These are phyloP conservation scores for Ameiurus melas DNA, from an alignment of 2,113 vertebrate species.

Conservation along the genomic window DNA sequence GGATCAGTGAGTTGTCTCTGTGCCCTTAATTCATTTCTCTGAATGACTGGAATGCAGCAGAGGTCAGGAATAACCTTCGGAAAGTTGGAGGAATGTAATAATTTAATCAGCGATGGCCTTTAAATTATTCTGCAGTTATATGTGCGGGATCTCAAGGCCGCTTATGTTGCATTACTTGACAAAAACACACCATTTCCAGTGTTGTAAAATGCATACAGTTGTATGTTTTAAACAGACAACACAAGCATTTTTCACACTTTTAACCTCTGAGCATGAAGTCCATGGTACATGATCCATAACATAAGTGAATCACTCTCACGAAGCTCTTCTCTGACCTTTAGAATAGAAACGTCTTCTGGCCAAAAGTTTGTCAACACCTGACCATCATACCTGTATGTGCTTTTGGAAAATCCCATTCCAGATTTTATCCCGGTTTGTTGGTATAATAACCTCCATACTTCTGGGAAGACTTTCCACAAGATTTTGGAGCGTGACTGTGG, in stretches of 20 bases:
- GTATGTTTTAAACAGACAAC: conserved; percentile 4
- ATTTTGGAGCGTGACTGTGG: not conserved
- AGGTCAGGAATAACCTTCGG: conserved; percentile 28
- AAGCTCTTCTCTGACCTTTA: not conserved
- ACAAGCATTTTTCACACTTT: not conserved
- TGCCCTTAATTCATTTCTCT: conserved; percentile 27
- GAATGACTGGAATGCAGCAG: conserved; percentile 22
- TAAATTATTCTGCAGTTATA: conserved; percentile 25
- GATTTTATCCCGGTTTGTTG: not conserved
- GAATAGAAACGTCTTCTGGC: not conserved
- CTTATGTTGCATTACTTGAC: not conserved
- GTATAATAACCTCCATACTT: not conserved
- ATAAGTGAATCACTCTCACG: not conserved
- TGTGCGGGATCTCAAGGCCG: not conserved
- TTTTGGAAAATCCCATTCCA: not conserved
- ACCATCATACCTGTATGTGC: not conserved
- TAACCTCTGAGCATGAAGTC: not conserved
- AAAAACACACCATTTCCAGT: conserved; percentile 22
- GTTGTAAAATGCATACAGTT: not conserved
- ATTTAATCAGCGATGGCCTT: conserved; percentile 31
- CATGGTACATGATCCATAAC: not conserved
- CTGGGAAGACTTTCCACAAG: not conserved
- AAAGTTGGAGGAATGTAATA: conserved; percentile 34
- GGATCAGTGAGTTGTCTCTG: conserved; percentile 24
- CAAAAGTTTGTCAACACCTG: not conserved